Base-by-base conservation (phyloP, 2,888 invertebrate species). In the Acanthococcus lagerstroemiae region DNA sequence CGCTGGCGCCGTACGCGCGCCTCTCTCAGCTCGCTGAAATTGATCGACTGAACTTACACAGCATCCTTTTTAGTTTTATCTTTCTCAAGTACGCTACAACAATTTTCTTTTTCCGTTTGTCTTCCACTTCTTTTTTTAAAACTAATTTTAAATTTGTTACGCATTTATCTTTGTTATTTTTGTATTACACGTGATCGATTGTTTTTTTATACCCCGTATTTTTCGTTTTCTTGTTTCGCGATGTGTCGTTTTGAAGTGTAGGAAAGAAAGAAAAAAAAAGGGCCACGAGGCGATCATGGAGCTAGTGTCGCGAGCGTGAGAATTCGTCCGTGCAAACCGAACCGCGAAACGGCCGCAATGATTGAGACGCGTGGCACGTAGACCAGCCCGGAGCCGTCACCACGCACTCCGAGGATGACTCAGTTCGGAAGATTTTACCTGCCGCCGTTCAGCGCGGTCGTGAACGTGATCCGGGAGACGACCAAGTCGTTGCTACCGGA, bases 391-490 rank as follows among this genome's bases (percentile, higher is more conserved):
- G n/a, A n/a, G n/a, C n/a, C n/a, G n/a, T n/a, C n/a, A n/a, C n/a
- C n/a, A n/a, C n/a, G n/a, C n/a, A n/a, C n/a, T n/a, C n/a, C n/a
- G n/a, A n/a, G n/a, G 24, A 85, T 85, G 84, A 80, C 84, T 72
- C 80, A 82, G 74, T 80, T 85, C 67, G 81, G 83, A 44, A 81
- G 82, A 68, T 81, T 85, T 71, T 82, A 82, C 73, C 75, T 90
- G 72, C 86, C 88, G 55, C 86, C 88, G 12, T 68, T 88, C 69
- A 83, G 83, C 74, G 88, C 88, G 74, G 85, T 87, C 48, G 75
- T 89, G 73, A 88, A 88, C 74, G 90, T 90, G 70, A 88, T 89
- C 24, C 84, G 87, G 83, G 90, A 90, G 77, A 87, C 89, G 21
- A 82, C 88, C 55, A 82, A 87, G 72, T 87, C 90, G 74, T 82